These are phyloP conservation scores for Drosophila jambulina DNA, from an alignment of 1,140 invertebrate genomes.

Conservation along the genomic window DNA sequence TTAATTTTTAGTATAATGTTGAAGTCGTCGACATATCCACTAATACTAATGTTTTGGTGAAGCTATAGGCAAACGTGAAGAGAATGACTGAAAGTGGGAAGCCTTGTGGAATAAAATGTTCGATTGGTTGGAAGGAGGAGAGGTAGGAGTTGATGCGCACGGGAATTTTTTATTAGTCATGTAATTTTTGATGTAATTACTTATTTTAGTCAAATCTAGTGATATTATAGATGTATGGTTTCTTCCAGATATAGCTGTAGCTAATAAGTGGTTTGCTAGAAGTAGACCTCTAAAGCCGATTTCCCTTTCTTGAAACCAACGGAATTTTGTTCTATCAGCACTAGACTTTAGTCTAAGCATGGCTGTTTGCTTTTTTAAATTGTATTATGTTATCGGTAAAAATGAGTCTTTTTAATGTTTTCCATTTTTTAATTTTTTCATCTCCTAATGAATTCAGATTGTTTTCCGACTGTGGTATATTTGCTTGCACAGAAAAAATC, in stretches of 20 bases:
- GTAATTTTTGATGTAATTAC: conserved; percentile 3
- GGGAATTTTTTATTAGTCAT: conserved; percentile 26
- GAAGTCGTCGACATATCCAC: neutral
- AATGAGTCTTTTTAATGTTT: no score
- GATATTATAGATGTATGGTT: neutral
- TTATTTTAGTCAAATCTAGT: neutral
- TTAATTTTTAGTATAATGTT: conserved; percentile 18
- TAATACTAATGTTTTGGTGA: neutral
- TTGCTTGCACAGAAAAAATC: no score
- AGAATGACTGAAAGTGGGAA: conserved; percentile 13
- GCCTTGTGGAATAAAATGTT: neutral
- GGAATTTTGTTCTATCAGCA: no score
- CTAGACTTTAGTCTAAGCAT: no score
- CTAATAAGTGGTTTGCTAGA: neutral
- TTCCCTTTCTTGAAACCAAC: neutral
- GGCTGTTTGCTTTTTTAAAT: no score
- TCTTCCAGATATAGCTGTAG: neutral
- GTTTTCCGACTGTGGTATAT: no score
- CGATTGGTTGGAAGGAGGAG: conserved; percentile 6
- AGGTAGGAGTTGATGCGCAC: conserved; percentile 11
- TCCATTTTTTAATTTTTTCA: no score
- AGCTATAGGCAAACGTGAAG: neutral
- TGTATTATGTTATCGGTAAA: no score
- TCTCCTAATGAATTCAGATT: no score
- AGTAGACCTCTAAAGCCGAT: neutral